Conservation (phyloP, 2,113 vertebrate genomes). For the Stigmatopora nigra region DNA sequence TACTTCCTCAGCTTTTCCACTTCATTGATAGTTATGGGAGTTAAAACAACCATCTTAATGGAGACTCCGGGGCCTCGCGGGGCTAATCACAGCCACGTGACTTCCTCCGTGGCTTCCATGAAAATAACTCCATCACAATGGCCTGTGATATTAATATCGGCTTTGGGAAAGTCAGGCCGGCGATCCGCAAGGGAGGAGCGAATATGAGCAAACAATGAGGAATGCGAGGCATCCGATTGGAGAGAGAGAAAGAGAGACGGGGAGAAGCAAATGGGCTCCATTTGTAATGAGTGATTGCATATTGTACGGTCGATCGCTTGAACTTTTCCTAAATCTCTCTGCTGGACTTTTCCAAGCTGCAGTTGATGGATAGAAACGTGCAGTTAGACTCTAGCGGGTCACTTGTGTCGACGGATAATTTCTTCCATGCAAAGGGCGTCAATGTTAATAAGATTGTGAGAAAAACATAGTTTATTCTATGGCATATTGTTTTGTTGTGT, state of each 20-base stretch:
- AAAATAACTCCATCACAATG: conserved; percentile 99
- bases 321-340: conserved; percentile 7
- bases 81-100: conserved; percentile 96
- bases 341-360: conserved; percentile 10
- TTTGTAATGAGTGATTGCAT: conserved; percentile 45
- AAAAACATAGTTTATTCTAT: background rate
- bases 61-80: conserved; percentile 76
- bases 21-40: conserved; percentile 87
- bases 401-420: conserved; percentile 8
- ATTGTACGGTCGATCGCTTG: conserved; percentile 38
- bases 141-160: conserved; percentile 98
- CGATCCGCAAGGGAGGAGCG: conserved; percentile 78
- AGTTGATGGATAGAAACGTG: conserved; percentile 10
- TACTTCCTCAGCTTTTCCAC: conserved; percentile 93
- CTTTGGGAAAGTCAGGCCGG: conserved; percentile 89
- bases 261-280: conserved; percentile 21
- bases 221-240: conserved; percentile 80
- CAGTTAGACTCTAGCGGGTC: conserved; percentile 4
- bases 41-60: conserved; percentile 92
- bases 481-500: no score
- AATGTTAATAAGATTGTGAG: background rate
- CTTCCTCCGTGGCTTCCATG: conserved; percentile 94
- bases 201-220: conserved; percentile 80
- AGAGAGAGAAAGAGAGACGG: conserved; percentile 37
- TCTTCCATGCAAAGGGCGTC: conserved; percentile 11